Evolutionary conservation across 2,888 invertebrate genomes (phyloP).

Genomic region (Drosophila cracens): DNA sequence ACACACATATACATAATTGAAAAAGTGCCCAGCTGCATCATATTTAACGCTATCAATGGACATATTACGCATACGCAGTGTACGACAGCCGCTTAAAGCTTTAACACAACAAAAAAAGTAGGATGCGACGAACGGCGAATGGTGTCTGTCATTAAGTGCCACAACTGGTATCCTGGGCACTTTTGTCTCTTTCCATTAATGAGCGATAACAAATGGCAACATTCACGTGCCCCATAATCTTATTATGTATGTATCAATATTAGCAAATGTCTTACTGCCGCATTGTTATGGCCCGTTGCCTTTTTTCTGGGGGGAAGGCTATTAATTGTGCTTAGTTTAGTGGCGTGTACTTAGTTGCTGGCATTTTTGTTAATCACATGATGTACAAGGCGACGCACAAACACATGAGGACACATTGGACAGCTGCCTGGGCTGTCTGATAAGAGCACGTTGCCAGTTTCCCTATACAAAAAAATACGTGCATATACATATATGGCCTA

Average conservation of each 20-base stretch:
- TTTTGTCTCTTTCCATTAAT: constrained; percentile 45
- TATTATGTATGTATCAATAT: constrained; percentile 72
- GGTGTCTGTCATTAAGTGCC: constrained; percentile 63
- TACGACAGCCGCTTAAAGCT: constrained; percentile 33
- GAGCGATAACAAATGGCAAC: constrained; percentile 71
- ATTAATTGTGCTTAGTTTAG: constrained; percentile 78
- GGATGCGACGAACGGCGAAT: background rate
- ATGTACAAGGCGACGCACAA: constrained; percentile 50
- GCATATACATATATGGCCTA: background rate
- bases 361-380: constrained; percentile 76
- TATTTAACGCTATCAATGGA: constrained; percentile 48
- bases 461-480: constrained; percentile 4
- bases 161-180: constrained; percentile 1
- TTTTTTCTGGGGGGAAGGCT: constrained; percentile 35
- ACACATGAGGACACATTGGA: constrained; percentile 19
- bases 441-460: constrained; percentile 38
- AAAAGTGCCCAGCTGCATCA: constrained; percentile 39
- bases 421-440: constrained; percentile 44
- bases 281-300: constrained; percentile 58
- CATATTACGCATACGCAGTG: constrained; percentile 54
- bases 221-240: constrained; percentile 74
- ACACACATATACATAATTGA: background rate
- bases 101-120: constrained; percentile 21
- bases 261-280: constrained; percentile 53
- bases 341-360: constrained; percentile 71